Evolutionary conservation across 2,888 invertebrate species (phyloP), one percentile per base, ranked within the genome.

Genomic region (Eledona agricola): DNA sequence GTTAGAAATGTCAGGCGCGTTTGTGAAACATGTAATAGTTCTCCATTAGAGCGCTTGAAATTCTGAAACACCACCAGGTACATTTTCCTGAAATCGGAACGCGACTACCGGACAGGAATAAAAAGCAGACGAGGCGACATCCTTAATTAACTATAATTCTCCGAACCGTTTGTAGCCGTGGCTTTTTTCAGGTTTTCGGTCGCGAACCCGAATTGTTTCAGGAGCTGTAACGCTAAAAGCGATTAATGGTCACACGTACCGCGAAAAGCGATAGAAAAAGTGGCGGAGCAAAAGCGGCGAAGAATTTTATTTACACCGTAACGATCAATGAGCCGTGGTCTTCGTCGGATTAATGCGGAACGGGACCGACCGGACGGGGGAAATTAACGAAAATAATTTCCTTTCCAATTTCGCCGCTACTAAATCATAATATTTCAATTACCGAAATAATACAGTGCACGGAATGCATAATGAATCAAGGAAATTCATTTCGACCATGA

Each of bases 1-100:
- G 20, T 20, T 28, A 10, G 29, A 31, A 42, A 42, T 29, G 29
- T 29, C 29, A 42, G 38, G 17, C 38, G 38, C 25, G 37, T 38
- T 11, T 38, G 13, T 16, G 15, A 7, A 38, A 25, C 38, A 15
- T 38, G 19, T 17, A 38, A 42, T 22, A 29, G 29, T 42, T 29
- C 20, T 20, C 42, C 42, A 42, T 29, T 42, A 42, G 19, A 29
- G 12, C 29, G 29, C 19, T 42, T 31, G 22, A 29, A 20, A 29
- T 42, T 20, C 42, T 31, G 31, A 42, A 31, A 29, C 29, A 42
- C 19, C 29, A 19, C 11, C 42, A 12, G 42, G 26, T 26, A 40
- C 26, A 26, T 28, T 40, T 26, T 40, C 38, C 28, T 40, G 28
- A 40, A 40, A 28, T 16, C 17, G 23, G 15, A 16, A 11, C 23